Evolutionary conservation across 2,113 vertebrate genomes (phyloP).

Genomic region (Anas platyrhynchos): DNA sequence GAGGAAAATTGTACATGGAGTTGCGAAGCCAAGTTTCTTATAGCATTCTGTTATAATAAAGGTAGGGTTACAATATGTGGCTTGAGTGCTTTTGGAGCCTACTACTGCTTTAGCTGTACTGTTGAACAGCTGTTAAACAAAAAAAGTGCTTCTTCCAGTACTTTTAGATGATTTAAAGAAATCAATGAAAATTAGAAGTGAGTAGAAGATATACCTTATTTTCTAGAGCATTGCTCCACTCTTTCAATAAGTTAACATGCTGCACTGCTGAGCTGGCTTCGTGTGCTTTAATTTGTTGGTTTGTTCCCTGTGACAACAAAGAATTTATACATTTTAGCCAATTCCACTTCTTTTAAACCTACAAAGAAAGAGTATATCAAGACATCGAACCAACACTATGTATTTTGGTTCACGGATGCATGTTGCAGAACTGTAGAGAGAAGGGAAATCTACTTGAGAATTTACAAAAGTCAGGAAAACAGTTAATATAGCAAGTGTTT

Average conservation of each 20-base stretch:
- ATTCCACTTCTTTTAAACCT: not conserved
- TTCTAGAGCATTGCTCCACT: slow-evolving; percentile 88
- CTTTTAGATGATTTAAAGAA: slow-evolving; percentile 27
- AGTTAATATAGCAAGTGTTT: slow-evolving; percentile 39
- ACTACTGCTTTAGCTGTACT: slow-evolving; percentile 21
- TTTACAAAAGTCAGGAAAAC: slow-evolving; percentile 15
- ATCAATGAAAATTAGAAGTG: slow-evolving; percentile 36
- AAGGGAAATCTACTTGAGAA: not conserved
- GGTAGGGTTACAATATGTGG: not conserved
- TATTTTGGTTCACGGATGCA: slow-evolving; percentile 20
- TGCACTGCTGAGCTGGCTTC: slow-evolving; percentile 91
- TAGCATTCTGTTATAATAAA: slow-evolving; percentile 23
- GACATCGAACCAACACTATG: slow-evolving; percentile 38
- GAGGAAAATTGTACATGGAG: not conserved
- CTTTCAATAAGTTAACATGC: slow-evolving; percentile 91
- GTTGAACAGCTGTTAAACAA: not conserved
- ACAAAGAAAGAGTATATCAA: slow-evolving; percentile 46
- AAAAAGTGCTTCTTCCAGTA: not conserved
- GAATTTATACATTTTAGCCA: slow-evolving; percentile 59
- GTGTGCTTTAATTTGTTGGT: slow-evolving; percentile 93
- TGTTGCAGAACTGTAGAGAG: slow-evolving; percentile 31
- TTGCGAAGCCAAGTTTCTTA: slow-evolving; percentile 38
- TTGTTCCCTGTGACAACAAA: slow-evolving; percentile 87
- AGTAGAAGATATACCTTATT: slow-evolving; percentile 85
- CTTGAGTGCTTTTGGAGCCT: slow-evolving; percentile 16